These are phyloP conservation scores for Psittacula derbiana DNA, from an alignment of 2,797 vertebrate species.

Conservation along the genomic window DNA sequence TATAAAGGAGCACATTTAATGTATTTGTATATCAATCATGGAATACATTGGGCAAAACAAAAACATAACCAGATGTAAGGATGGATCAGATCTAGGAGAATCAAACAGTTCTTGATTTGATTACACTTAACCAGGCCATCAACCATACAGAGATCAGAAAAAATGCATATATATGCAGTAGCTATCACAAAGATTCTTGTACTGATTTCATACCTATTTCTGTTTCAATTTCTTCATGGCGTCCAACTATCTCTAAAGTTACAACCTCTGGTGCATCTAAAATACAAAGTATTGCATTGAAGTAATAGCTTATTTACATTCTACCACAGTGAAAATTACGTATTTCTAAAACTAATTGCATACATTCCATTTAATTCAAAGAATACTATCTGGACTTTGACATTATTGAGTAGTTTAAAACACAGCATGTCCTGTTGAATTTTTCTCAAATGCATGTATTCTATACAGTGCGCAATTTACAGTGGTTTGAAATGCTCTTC, in stretches of 20 bases:
- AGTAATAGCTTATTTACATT: not conserved
- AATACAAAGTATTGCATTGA: not conserved
- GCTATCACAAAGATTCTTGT: not conserved
- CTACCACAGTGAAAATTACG: not conserved
- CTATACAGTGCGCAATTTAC: not conserved
- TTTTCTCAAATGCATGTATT: not conserved
- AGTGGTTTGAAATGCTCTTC: not conserved
- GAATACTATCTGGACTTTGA: not conserved
- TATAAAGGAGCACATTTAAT: not conserved
- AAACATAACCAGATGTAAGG: not conserved
- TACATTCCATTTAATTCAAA: not conserved
- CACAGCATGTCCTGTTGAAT: not conserved
- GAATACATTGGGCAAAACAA: not conserved
- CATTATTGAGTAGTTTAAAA: not conserved
- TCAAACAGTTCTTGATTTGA: not conserved
- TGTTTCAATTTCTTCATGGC: conserved; percentile 51
- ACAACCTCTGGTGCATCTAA: conserved; percentile 30
- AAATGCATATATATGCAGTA: not conserved
- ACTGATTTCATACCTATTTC: conserved; percentile 71
- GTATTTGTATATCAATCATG: not conserved
- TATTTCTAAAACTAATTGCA: not conserved
- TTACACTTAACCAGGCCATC: not conserved
- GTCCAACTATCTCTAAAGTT: conserved; percentile 49
- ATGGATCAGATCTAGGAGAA: not conserved
- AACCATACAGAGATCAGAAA: not conserved